phyloP scores from a whole-genome alignment of 2,113 vertebrate species.

The Epinephelus lanceolatus region DNA sequence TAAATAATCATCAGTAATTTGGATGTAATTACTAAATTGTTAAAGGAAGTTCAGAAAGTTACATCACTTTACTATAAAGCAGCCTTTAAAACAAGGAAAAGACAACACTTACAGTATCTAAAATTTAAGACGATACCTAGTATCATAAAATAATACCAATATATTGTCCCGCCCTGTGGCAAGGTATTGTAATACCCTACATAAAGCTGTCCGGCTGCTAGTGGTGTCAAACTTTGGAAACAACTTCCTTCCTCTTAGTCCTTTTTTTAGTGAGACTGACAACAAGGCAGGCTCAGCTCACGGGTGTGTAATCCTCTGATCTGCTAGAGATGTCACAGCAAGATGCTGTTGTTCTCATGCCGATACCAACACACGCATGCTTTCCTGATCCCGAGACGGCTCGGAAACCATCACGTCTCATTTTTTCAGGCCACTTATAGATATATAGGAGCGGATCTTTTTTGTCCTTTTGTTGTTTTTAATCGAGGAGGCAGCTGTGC shows the following conservation, averaged over 20 bases:
- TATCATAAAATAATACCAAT: too few species aligned
- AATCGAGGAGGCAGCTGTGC: constrained; percentile 43
- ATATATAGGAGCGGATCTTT: neutral
- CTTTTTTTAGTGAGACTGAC: constrained; percentile 61
- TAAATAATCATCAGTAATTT: too few species aligned
- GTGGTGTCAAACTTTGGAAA: constrained; percentile 36
- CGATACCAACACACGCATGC: constrained; percentile 27
- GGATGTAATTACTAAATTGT: too few species aligned
- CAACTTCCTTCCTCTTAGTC: constrained; percentile 33
- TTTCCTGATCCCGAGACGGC: constrained; percentile 26
- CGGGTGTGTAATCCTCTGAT: constrained; percentile 77
- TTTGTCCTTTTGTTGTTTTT: constrained; percentile 28
- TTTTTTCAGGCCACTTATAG: constrained; percentile 15
- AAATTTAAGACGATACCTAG: too few species aligned
- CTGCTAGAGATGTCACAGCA: constrained; percentile 72
- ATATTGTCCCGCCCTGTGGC: too few species aligned
- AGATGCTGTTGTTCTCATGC: constrained; percentile 72
- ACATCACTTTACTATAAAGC: too few species aligned
- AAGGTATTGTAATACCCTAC: neutral
- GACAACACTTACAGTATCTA: too few species aligned
- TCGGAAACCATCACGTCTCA: constrained; percentile 2
- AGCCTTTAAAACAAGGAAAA: too few species aligned
- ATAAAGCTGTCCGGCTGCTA: neutral
- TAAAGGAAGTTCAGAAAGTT: too few species aligned
- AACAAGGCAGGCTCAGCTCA: constrained; percentile 57